These are phyloP conservation scores for Tichodroma muraria DNA, from an alignment of 2,113 vertebrate species.

Conservation along the genomic window DNA sequence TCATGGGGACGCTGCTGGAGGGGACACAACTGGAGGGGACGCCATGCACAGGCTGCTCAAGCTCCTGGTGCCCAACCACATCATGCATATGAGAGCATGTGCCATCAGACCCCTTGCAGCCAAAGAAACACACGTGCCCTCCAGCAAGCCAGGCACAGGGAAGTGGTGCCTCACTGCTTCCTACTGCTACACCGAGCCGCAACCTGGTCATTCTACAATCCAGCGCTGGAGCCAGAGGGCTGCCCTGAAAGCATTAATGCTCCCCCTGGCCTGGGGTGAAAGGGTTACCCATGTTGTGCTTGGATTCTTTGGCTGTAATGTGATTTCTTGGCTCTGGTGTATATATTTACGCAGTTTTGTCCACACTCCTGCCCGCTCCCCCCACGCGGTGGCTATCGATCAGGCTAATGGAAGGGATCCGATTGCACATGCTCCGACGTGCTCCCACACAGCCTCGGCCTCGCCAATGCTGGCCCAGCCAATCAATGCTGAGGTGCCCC, in stretches of 20 bases:
- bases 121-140: neutral
- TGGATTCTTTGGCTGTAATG: slow-evolving; percentile 86
- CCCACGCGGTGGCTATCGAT: slow-evolving; percentile 80
- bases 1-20: neutral
- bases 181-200: neutral
- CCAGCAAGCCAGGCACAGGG: neutral
- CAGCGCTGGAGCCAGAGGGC: neutral
- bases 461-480: slow-evolving; percentile 80
- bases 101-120: neutral
- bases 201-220: neutral
- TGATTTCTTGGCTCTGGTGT: slow-evolving; percentile 88
- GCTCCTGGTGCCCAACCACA: neutral
- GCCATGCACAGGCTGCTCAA: accelerated
- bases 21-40: neutral
- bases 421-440: slow-evolving; percentile 87
- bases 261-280: slow-evolving; percentile 78
- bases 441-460: slow-evolving; percentile 83
- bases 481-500: slow-evolving; percentile 86
- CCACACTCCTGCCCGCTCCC: slow-evolving; percentile 77
- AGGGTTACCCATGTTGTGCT: slow-evolving; percentile 91
- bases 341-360: slow-evolving; percentile 94
- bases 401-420: slow-evolving; percentile 93
- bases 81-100: neutral
- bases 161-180: neutral
- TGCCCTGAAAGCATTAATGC: slow-evolving; percentile 43